These are phyloP conservation scores for Harmothoe impar DNA, from an alignment of 2,888 invertebrate species.

Conservation along the genomic window DNA sequence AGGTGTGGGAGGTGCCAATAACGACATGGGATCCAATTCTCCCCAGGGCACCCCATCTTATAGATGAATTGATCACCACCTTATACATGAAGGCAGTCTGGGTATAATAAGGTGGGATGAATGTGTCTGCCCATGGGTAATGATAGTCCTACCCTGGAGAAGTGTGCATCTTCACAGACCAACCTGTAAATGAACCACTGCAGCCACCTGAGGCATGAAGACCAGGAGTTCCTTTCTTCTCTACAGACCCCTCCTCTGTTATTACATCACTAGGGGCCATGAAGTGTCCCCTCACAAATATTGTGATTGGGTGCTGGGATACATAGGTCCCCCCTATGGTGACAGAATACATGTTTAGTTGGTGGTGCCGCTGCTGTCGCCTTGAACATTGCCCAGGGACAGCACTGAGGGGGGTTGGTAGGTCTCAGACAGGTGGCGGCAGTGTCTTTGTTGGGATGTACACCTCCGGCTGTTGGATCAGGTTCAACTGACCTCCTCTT, in stretches of 20 bases:
- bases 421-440: not conserved
- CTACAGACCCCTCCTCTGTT: not conserved
- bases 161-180: slow-evolving; percentile 14
- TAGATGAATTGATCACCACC: too few species aligned
- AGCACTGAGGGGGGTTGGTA: not conserved
- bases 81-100: too few species aligned
- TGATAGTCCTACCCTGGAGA: slow-evolving; percentile 8
- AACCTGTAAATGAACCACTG: not conserved
- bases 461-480: not conserved
- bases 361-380: not conserved
- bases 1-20: not conserved
- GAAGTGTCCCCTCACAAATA: slow-evolving; percentile 4
- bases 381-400: not conserved
- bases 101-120: not conserved
- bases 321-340: not conserved
- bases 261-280: not conserved
- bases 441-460: not conserved
- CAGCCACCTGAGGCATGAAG: not conserved
- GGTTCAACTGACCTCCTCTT: not conserved
- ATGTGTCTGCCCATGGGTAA: slow-evolving; percentile 10
- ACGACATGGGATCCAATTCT: not conserved
- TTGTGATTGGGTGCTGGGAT: not conserved
- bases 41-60: not conserved
- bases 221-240: not conserved
- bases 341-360: slow-evolving; percentile 1